Evolutionary conservation across 2,113 vertebrate species (phyloP), one percentile per base, ranked within the genome.

Genomic region (Nanorana parkeri): DNA sequence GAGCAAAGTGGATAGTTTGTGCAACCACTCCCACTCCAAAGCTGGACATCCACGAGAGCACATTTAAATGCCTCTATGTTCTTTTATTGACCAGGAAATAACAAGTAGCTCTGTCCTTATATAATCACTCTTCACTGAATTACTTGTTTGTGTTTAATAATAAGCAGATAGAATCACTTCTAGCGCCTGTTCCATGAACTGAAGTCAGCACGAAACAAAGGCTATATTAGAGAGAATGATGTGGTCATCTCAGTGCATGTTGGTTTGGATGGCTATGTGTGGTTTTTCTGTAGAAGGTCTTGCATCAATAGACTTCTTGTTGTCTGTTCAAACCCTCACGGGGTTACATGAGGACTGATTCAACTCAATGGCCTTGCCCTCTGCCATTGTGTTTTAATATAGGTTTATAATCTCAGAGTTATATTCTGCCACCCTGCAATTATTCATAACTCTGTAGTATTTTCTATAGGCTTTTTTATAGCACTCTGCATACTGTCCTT

Each of bases 291-390:
- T 85, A 84, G 78, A 80, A 89, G 83, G 73, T 85, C 87, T 83
- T 26, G 58, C 88, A 83, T 94, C 93, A 95, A 95, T 94, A 86
- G 92, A 64, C 68, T 89, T 90, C 92, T 94, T 95, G 92, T 95
- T 90, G 90, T 89, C 90, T 87, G 77, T 84, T 78, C 66, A 85
- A 68, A 85, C 90, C 92, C 92, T 90, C 83, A 17, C 87, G 88
- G 87, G 91, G 92, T 91, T 89, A 92, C 89, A 85, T 88, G 91
- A 94, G 91, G 89, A 86, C 93, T 91, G 89, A 90, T 85, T 88
- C 86, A 28, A 88, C 90, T 92, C 92, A 94, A 92, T 91, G 88
- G 91, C 87, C 85, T 88, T 90, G 88, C 90, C 91, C 89, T 90
- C 87, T 81, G 83, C 88, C 86, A 91, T 90, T 94, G 93, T 93